Evolutionary conservation across 2,888 invertebrate genomes (phyloP).

Genomic region (Pachymerium ferrugineum): DNA sequence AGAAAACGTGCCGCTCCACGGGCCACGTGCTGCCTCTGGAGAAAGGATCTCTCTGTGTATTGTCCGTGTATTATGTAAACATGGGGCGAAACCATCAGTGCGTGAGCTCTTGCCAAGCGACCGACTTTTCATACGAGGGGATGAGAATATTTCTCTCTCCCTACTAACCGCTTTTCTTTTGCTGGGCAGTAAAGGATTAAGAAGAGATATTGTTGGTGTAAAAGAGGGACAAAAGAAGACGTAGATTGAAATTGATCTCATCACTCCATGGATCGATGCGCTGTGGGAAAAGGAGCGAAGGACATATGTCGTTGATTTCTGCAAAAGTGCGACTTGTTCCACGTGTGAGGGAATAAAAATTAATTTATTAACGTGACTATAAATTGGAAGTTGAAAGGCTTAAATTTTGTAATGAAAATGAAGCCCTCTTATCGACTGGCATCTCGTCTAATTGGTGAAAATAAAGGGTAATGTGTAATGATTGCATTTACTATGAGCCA

Average conservation of each 20-base stretch:
- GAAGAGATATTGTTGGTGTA: too few relatives aligned
- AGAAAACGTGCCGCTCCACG: not conserved
- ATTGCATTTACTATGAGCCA: too few relatives aligned
- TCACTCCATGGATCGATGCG: not conserved
- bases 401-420: not conserved
- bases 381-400: too few relatives aligned
- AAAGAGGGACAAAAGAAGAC: not conserved
- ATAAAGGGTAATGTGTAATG: slow-evolving; percentile 3
- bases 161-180: too few relatives aligned
- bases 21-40: not conserved
- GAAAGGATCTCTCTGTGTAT: not conserved
- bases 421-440: not conserved
- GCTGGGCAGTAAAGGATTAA: not conserved
- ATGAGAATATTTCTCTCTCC: not conserved
- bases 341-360: too few relatives aligned
- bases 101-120: not conserved
- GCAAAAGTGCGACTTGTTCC: too few relatives aligned
- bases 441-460: not conserved
- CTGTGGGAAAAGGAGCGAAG: not conserved
- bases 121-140: not conserved
- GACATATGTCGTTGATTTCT: not conserved
- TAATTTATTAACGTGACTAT: too few relatives aligned
- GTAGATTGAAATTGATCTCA: slow-evolving; percentile 9
- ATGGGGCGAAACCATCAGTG: not conserved
- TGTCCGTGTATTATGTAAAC: slow-evolving; percentile 2